These are phyloP conservation scores for Intellagama lesueurii DNA, from an alignment of 2,797 vertebrate species.

Conservation along the genomic window DNA sequence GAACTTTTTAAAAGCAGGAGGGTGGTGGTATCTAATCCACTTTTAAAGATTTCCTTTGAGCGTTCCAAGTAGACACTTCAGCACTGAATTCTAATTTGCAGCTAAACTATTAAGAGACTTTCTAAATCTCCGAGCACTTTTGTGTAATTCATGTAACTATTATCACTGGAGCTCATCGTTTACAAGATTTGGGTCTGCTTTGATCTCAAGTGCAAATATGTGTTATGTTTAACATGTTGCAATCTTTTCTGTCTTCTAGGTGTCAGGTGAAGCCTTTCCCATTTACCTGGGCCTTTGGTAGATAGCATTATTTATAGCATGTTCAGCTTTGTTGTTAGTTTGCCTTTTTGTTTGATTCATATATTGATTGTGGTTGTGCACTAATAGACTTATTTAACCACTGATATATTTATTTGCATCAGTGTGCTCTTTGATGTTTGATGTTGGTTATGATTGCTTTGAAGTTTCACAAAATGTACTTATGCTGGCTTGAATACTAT, in stretches of 20 bases:
- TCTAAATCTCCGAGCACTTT: not conserved
- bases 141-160: not conserved
- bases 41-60: not conserved
- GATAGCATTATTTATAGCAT: not conserved
- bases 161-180: not conserved
- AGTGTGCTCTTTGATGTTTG: not conserved
- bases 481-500: not conserved
- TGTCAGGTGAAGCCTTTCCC: not conserved
- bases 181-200: not conserved
- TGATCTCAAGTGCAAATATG: not conserved
- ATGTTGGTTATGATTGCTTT: not conserved
- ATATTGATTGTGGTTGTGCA: not conserved
- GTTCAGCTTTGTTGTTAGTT: not conserved
- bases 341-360: not conserved
- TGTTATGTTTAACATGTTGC: not conserved
- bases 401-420: not conserved
- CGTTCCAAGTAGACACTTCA: not conserved
- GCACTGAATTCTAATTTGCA: constrained; percentile 1
- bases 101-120: not conserved
- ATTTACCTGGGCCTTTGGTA: not conserved
- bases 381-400: not conserved
- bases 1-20: not conserved
- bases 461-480: not conserved
- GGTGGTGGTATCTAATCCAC: not conserved
- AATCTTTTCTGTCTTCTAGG: not conserved